Conservation (phyloP, 2,113 vertebrate genomes). For the Aythya baeri region DNA sequence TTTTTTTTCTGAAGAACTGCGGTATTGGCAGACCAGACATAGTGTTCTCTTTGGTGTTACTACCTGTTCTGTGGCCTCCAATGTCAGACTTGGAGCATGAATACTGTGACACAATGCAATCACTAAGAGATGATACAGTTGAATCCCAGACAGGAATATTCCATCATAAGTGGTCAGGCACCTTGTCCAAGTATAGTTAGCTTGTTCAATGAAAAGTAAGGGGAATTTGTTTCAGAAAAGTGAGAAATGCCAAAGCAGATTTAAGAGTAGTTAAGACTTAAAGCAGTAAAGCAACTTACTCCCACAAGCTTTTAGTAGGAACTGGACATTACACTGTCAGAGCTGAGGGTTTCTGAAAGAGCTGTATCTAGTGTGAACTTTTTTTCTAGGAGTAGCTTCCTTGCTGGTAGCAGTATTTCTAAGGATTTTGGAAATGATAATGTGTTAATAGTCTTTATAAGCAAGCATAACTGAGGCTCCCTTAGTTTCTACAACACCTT, state of each 20-base stretch:
- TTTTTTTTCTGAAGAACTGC: not conserved
- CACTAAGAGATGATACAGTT: not conserved
- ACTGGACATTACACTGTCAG: not conserved
- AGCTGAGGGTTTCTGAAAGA: not conserved
- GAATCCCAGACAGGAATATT: not conserved
- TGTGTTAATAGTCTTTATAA: not conserved
- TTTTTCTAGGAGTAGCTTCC: not conserved
- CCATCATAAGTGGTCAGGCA: not conserved
- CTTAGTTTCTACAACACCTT: not conserved
- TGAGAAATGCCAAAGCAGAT: not conserved
- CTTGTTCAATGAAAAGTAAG: not conserved
- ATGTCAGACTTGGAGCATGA: not conserved
- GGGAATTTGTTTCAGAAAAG: not conserved
- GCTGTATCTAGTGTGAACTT: not conserved
- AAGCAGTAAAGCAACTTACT: not conserved
- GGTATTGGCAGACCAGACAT: not conserved
- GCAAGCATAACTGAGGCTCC: not conserved
- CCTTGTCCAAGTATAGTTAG: not conserved
- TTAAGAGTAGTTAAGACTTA: not conserved
- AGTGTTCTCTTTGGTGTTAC: not conserved
- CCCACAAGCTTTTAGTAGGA: not conserved
- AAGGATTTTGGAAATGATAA: not conserved
- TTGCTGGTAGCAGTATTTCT: not conserved
- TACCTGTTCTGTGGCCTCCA: not conserved
- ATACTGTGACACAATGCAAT: not conserved